Evolutionary conservation across 1,140 invertebrate genomes (phyloP).

Genomic region (Melanaphis sacchari): DNA sequence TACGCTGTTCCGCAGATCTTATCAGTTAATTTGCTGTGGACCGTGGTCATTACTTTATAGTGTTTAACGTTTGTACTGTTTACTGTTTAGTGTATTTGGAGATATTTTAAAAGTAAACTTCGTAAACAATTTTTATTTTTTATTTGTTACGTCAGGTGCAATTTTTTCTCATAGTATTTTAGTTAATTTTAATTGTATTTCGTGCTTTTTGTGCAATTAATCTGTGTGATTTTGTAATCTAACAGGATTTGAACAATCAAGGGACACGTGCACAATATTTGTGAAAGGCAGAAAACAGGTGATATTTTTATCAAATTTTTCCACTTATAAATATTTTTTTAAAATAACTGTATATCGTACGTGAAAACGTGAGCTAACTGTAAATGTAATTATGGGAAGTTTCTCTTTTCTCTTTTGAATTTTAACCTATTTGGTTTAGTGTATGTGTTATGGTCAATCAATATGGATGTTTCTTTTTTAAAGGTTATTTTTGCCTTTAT

Average conservation of each 20-base stretch:
- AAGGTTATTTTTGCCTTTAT: conserved; percentile 65
- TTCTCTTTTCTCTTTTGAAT: neutral
- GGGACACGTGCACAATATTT: conserved; percentile 2
- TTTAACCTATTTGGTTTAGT: neutral
- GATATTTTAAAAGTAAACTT: neutral
- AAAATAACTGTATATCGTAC: conserved; percentile 38
- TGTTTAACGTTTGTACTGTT: no score
- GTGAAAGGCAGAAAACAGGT: conserved; percentile 21
- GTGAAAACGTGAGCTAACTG: neutral
- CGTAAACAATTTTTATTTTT: neutral
- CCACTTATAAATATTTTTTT: neutral
- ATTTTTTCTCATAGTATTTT: neutral
- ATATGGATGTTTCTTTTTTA: conserved; percentile 67
- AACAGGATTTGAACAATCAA: neutral
- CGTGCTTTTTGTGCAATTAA: neutral
- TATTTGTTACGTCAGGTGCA: neutral
- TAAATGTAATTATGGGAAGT: neutral
- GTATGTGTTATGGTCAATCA: neutral
- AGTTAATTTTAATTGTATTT: neutral
- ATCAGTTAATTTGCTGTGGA: no score
- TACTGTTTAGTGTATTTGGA: no score
- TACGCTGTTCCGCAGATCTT: no score
- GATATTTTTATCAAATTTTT: conserved; percentile 44
- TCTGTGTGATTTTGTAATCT: neutral
- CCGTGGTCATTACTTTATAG: no score